Percentiles rank a stretch among this genome's conserved stretches.
phyloP scores from a whole-genome alignment of 2,888 invertebrate genomes.

The Drosophila quasianomalipes region DNA sequence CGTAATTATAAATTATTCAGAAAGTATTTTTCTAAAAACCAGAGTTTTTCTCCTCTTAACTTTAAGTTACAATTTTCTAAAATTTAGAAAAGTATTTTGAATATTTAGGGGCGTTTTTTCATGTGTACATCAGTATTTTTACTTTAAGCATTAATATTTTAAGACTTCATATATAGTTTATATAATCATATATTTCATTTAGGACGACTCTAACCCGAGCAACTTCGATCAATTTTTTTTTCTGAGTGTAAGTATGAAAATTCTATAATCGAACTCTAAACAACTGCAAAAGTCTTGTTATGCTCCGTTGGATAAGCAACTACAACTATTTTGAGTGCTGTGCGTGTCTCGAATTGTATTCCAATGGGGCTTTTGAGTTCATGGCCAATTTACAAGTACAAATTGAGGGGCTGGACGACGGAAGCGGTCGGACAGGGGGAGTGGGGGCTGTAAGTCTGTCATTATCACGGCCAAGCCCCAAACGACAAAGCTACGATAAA shows the following conservation, averaged over 20 bases:
- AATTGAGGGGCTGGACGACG: slow-evolving; percentile 45
- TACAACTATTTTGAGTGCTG: neutral
- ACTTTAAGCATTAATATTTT: neutral
- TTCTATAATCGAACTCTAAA: neutral
- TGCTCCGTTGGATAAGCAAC: neutral
- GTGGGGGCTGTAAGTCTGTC: slow-evolving; percentile 31
- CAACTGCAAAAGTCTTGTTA: neutral
- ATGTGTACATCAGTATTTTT: too few relatives aligned
- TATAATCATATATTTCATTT: neutral
- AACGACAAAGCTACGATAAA: slow-evolving; percentile 64
- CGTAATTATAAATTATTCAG: neutral
- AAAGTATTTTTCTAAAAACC: neutral
- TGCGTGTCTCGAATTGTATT: neutral
- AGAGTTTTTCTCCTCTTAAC: neutral
- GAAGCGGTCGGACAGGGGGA: neutral
- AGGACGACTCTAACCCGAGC: neutral
- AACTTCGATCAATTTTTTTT: neutral
- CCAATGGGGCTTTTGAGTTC: slow-evolving; percentile 32
- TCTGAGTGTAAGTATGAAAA: neutral
- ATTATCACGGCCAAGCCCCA: slow-evolving; percentile 77
- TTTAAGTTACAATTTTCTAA: neutral
- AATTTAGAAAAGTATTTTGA: neutral
- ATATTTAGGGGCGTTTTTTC: neutral
- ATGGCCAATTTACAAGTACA: slow-evolving; percentile 66
- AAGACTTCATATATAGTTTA: neutral